phyloP scores from a whole-genome alignment of 37 sponge, comb jelly and placozoan species.

The Aphrocallistes beatrix region DNA sequence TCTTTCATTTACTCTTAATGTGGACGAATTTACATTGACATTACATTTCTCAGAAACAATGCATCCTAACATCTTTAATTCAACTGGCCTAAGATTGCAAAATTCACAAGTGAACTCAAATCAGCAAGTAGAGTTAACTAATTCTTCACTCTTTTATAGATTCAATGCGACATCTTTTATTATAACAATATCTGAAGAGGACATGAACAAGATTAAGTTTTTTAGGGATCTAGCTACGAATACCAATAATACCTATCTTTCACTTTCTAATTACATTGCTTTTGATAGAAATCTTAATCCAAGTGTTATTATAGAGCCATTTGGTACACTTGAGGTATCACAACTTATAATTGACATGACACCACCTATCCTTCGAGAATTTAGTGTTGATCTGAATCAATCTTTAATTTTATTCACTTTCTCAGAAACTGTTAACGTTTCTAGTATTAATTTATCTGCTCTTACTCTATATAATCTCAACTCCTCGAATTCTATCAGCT shows the following conservation, averaged over 20 bases:
- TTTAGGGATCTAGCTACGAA: slow-evolving; percentile 42
- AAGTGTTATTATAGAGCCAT: slow-evolving; percentile 28
- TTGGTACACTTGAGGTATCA: slow-evolving; percentile 27
- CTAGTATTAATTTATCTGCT: slow-evolving; percentile 40
- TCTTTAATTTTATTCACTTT: slow-evolving; percentile 57
- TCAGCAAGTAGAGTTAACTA: not conserved
- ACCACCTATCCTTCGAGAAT: slow-evolving; percentile 41
- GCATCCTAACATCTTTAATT: slow-evolving; percentile 44
- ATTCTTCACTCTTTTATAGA: not conserved
- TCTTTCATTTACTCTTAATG: not conserved
- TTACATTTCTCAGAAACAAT: slow-evolving; percentile 57
- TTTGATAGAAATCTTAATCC: slow-evolving; percentile 59
- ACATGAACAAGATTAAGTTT: slow-evolving; percentile 57
- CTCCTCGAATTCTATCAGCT: slow-evolving; percentile 22
- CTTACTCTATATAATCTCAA: slow-evolving; percentile 29
- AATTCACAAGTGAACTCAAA: slow-evolving; percentile 20
- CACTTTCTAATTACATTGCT: slow-evolving; percentile 25
- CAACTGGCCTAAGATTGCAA: slow-evolving; percentile 63
- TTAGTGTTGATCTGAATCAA: slow-evolving; percentile 51
- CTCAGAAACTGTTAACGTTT: slow-evolving; percentile 70
- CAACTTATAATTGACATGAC: slow-evolving; percentile 35
- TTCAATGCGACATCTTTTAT: not conserved
- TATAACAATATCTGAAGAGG: slow-evolving; percentile 19
- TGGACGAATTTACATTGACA: not conserved
- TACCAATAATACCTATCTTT: slow-evolving; percentile 51